Evolutionary conservation across 2,888 invertebrate species (phyloP).

Genomic region (Caenorhabditis macrosperma): DNA sequence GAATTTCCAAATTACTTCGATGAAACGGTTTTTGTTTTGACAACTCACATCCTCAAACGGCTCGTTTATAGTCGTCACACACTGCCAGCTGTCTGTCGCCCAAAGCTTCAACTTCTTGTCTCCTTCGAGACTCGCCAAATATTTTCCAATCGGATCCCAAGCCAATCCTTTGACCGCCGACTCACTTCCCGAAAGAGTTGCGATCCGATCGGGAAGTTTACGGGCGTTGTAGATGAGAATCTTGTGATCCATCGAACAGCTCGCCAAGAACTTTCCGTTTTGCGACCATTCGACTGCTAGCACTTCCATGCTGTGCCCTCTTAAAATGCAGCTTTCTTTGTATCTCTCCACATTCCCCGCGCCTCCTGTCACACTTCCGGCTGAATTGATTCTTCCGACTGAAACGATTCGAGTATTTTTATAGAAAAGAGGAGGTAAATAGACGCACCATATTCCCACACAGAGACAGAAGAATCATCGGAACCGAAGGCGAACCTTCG

Average conservation of each 20-base stretch:
- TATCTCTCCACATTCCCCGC: constrained; percentile 89
- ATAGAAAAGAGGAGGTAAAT: neutral
- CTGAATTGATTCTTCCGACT: constrained; percentile 66
- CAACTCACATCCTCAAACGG: constrained; percentile 88
- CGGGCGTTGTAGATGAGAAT: constrained; percentile 97
- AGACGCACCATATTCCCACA: constrained; percentile 62
- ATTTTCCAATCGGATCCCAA: constrained; percentile 99
- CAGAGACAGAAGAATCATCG: constrained; percentile 65
- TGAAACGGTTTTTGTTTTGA: constrained; percentile 20
- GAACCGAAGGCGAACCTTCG: constrained; percentile 61
- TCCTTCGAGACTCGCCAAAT: constrained; percentile 89
- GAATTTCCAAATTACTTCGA: too few relatives aligned
- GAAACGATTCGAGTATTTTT: neutral
- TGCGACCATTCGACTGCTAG: constrained; percentile 97
- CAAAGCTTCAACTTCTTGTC: constrained; percentile 88
- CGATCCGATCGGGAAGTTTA: constrained; percentile 85
- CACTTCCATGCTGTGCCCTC: constrained; percentile 85
- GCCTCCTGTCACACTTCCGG: constrained; percentile 78
- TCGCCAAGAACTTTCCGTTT: constrained; percentile 92
- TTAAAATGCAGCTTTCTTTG: constrained; percentile 89
- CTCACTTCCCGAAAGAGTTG: constrained; percentile 83
- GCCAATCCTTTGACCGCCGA: constrained; percentile 88
- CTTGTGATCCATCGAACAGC: constrained; percentile 96
- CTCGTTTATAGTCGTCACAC: constrained; percentile 90
- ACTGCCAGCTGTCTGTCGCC: constrained; percentile 95